Conservation (phyloP, 1,140 invertebrate genomes). For the Meloidogyne exigua region DNA sequence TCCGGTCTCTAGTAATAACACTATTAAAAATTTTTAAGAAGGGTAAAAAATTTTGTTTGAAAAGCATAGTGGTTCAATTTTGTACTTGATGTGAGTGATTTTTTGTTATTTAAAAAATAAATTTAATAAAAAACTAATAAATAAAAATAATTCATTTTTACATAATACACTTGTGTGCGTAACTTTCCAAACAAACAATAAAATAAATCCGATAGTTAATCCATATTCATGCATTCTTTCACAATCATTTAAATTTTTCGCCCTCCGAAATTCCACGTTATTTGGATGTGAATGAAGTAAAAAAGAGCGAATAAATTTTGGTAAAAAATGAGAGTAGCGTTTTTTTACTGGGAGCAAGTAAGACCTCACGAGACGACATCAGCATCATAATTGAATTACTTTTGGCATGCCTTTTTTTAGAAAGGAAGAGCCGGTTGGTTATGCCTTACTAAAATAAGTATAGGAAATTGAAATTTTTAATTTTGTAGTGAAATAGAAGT, state of each 20-base stretch:
- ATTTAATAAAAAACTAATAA: too few species aligned
- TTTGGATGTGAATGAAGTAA: not conserved
- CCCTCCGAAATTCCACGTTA: not conserved
- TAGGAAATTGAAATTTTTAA: not conserved
- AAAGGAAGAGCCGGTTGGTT: not conserved
- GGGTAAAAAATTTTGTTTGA: too few species aligned
- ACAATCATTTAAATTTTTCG: not conserved
- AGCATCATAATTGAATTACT: conserved; percentile 5
- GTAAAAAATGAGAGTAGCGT: not conserved
- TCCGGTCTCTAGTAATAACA: too few species aligned
- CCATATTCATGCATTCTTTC: not conserved
- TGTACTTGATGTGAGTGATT: too few species aligned
- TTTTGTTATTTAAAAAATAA: too few species aligned
- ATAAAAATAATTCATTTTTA: too few species aligned
- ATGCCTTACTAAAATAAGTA: not conserved
- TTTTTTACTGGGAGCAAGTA: not conserved
- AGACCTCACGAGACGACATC: not conserved
- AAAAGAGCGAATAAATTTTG: not conserved
- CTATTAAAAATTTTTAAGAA: too few species aligned
- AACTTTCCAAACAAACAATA: not conserved
- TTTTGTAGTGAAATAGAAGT: not conserved
- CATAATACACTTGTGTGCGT: too few species aligned
- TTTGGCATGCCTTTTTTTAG: not conserved
- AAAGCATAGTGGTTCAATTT: too few species aligned
- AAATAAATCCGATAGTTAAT: not conserved